phyloP scores from a whole-genome alignment of 2,797 vertebrate species.

The Thripadectes ignobilis region DNA sequence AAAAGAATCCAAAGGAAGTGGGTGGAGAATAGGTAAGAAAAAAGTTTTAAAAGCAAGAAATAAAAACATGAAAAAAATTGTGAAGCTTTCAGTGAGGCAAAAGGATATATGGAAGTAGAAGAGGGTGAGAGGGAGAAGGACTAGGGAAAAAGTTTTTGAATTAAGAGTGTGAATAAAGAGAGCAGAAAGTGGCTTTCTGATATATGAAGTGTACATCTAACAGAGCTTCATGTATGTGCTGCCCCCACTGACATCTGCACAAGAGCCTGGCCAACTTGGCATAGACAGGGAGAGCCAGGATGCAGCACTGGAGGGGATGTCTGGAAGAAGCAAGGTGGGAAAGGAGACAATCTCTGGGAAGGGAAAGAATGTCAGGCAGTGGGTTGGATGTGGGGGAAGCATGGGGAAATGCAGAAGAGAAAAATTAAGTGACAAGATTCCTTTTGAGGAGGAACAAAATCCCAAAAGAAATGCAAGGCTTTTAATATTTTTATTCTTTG shows the following conservation, averaged over 20 bases:
- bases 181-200: background rate
- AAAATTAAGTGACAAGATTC: background rate
- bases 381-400: background rate
- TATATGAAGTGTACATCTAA: background rate
- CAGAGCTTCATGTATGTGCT: background rate
- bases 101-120: background rate
- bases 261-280: background rate
- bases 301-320: background rate
- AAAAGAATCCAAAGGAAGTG: background rate
- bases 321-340: background rate
- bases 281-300: background rate
- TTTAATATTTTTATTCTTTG: slow-evolving; percentile 24
- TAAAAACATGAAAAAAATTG: background rate
- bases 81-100: background rate
- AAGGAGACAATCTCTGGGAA: background rate
- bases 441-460: slow-evolving; percentile 34
- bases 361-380: background rate
- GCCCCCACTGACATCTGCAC: background rate
- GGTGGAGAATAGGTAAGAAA: background rate
- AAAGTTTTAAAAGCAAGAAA: background rate
- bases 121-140: background rate
- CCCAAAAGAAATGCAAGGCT: background rate
- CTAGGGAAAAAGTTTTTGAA: background rate
- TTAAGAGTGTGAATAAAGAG: background rate
- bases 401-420: background rate